Percentiles rank a stretch among this genome's conserved stretches.
These are phyloP conservation scores for Sebastes reedi DNA, from an alignment of 2,797 vertebrate genomes.

Conservation along the genomic window DNA sequence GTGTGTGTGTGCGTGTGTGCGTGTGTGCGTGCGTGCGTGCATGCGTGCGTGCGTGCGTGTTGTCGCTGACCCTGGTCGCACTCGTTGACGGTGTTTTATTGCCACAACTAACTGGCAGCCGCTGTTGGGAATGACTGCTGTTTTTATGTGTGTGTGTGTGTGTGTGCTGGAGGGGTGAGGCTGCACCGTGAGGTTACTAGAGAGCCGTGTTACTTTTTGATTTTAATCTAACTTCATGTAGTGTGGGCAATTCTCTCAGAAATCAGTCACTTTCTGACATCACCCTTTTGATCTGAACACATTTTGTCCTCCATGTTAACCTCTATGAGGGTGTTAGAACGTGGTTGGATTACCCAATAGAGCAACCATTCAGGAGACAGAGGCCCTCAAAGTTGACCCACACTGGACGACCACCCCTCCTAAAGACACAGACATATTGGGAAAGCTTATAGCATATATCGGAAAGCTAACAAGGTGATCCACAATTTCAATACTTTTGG, in stretches of 20 bases:
- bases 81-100: not conserved
- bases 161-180: not conserved
- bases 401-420: not conserved
- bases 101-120: not conserved
- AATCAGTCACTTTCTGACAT: too few species aligned
- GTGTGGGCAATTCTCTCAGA: too few species aligned
- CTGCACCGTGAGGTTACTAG: not conserved
- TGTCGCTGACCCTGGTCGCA: conserved; percentile 4
- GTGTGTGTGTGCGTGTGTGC: not conserved
- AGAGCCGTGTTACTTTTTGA: not conserved
- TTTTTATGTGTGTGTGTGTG: not conserved
- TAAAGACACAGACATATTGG: not conserved
- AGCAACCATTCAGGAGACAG: not conserved
- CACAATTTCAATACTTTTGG: too few species aligned
- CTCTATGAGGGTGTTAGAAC: too few species aligned
- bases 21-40: not conserved
- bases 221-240: not conserved
- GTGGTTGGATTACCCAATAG: too few species aligned
- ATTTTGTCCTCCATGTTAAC: too few species aligned
- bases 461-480: too few species aligned
- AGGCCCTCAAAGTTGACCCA: not conserved
- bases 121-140: not conserved
- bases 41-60: not conserved
- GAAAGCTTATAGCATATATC: too few species aligned
- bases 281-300: too few species aligned